Conservation (phyloP, 1,140 invertebrate genomes). For the Megathymus violae region DNA sequence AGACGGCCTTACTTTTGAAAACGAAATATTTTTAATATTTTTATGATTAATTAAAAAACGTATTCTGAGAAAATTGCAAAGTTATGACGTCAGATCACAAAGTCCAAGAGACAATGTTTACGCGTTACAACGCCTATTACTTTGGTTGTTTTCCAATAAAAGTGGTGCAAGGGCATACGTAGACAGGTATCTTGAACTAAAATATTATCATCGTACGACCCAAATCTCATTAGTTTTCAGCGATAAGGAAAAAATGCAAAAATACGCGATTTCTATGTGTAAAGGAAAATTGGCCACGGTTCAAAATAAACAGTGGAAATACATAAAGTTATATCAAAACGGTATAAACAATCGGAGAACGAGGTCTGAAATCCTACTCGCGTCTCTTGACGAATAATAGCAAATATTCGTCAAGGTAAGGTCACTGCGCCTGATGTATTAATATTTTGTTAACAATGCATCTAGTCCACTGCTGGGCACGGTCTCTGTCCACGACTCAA, state of each 20-base stretch:
- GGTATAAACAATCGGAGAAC: neutral
- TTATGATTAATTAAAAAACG: no score
- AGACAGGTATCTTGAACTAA: no score
- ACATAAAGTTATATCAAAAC: slow-evolving; percentile 38
- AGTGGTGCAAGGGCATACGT: no score
- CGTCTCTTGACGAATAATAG: neutral
- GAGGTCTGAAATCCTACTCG: neutral
- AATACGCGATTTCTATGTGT: slow-evolving; percentile 43
- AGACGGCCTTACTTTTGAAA: no score
- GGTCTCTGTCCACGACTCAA: no score
- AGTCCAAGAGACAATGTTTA: no score
- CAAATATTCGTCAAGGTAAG: neutral
- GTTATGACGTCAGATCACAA: no score
- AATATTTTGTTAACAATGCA: neutral
- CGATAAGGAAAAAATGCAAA: slow-evolving; percentile 36
- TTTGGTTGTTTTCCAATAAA: no score
- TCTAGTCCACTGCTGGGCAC: neutral
- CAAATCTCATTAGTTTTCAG: slow-evolving; percentile 17
- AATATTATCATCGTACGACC: slow-evolving; percentile 29
- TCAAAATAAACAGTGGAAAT: slow-evolving; percentile 52
- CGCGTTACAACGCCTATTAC: no score
- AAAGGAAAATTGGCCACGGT: slow-evolving; percentile 49
- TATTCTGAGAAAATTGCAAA: no score
- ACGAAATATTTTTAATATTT: no score
- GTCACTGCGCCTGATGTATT: neutral